Evolutionary conservation across 2,113 vertebrate species (phyloP).

Genomic region (Leptobrachium leishanense): DNA sequence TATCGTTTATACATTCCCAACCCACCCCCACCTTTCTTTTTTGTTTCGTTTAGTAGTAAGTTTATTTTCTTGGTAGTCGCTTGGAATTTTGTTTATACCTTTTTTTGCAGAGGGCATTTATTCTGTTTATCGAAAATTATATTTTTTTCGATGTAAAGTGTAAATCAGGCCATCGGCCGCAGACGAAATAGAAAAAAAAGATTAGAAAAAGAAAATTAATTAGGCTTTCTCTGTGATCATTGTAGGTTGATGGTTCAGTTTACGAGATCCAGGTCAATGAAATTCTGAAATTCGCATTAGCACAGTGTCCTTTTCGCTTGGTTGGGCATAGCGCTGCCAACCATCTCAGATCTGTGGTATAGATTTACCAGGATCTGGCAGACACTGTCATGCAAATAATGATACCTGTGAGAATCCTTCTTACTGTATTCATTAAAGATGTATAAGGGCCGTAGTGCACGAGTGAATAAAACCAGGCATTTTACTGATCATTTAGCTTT

Average conservation of each 20-base stretch:
- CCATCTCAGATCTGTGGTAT: constrained; percentile 36
- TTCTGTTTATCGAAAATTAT: background rate
- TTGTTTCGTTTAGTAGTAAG: constrained; percentile 26
- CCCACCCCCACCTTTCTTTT: constrained; percentile 38
- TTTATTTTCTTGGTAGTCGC: background rate
- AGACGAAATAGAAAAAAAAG: constrained; percentile 22
- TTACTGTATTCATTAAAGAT: constrained; percentile 14
- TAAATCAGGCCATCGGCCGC: constrained; percentile 63
- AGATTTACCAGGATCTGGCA: constrained; percentile 48
- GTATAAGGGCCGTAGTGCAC: background rate
- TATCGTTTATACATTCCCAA: constrained; percentile 35
- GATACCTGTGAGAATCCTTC: constrained; percentile 46
- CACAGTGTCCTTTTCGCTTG: constrained; percentile 27
- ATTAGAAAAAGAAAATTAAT: constrained; percentile 57
- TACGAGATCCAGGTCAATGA: constrained; percentile 55
- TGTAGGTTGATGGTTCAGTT: constrained; percentile 56
- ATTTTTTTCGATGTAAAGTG: constrained; percentile 67
- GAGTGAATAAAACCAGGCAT: constrained; percentile 24
- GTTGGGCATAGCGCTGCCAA: constrained; percentile 29
- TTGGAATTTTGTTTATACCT: background rate
- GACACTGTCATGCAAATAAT: background rate
- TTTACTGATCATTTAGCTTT: background rate
- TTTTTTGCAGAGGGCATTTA: background rate
- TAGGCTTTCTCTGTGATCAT: constrained; percentile 54
- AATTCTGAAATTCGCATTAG: constrained; percentile 51